Percentiles rank a stretch among this genome's conserved stretches.
Evolutionary conservation across 1,140 invertebrate species (phyloP).

Genomic region (Muscidifurax raptorellus): DNA sequence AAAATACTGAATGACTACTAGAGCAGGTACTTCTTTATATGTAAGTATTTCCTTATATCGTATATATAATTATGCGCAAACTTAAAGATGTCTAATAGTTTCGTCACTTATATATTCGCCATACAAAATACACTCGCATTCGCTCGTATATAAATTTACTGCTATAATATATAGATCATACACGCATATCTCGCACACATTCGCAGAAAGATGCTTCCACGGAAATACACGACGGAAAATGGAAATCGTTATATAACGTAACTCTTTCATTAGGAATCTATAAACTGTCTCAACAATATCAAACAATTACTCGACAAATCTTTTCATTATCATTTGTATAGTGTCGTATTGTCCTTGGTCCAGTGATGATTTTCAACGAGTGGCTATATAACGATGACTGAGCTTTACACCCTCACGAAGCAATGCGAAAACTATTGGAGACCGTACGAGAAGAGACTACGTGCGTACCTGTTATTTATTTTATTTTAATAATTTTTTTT

Average conservation of each 20-base stretch:
- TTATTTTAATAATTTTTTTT: not conserved
- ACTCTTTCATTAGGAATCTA: constrained; percentile 22
- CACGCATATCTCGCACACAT: not conserved
- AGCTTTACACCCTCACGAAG: not conserved
- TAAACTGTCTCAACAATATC: constrained; percentile 39
- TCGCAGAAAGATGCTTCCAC: not conserved
- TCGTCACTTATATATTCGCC: not conserved
- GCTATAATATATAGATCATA: not conserved
- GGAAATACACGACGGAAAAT: not conserved
- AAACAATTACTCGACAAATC: constrained; percentile 28
- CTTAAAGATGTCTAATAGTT: constrained; percentile 25
- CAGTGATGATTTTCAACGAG: constrained; percentile 54
- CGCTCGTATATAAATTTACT: no score
- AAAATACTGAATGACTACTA: constrained; percentile 42
- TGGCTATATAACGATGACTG: constrained; percentile 35
- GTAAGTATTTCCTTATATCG: constrained; percentile 35
- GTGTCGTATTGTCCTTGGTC: constrained; percentile 68
- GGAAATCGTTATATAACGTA: constrained; percentile 1
- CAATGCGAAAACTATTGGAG: constrained; percentile 22
- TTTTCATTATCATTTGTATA: constrained; percentile 6
- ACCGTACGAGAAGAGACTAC: constrained; percentile 1
- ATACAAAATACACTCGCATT: constrained; percentile 27
- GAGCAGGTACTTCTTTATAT: constrained; percentile 44
- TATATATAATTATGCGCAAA: constrained; percentile 14
- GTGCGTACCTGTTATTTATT: not conserved